These are phyloP conservation scores for Rutpela maculata DNA, from an alignment of 2,888 invertebrate genomes.

Conservation along the genomic window DNA sequence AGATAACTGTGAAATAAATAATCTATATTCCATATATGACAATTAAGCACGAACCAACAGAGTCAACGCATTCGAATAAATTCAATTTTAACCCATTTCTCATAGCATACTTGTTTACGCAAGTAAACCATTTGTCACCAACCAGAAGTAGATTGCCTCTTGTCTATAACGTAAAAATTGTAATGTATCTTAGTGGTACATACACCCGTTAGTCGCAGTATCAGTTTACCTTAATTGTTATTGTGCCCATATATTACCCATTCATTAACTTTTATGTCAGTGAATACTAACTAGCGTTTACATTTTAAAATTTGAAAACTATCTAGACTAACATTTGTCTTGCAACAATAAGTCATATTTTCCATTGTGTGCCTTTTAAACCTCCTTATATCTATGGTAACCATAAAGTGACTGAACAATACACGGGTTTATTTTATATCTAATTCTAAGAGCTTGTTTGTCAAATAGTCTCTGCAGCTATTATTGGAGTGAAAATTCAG, in stretches of 20 bases:
- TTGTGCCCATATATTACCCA: slow-evolving; percentile 50
- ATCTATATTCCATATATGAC: slow-evolving; percentile 21
- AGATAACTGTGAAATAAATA: not conserved
- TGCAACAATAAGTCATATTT: not conserved
- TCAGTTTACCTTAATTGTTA: slow-evolving; percentile 52
- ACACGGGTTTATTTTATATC: not conserved
- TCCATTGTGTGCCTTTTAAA: not conserved
- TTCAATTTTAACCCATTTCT: slow-evolving; percentile 17
- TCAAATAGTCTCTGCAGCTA: not conserved
- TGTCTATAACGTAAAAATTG: slow-evolving; percentile 46
- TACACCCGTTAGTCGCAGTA: slow-evolving; percentile 52
- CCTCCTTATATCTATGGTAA: not conserved
- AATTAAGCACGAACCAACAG: slow-evolving; percentile 15
- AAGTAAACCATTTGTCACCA: slow-evolving; percentile 44
- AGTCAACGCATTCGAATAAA: slow-evolving; percentile 10
- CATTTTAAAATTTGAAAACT: slow-evolving; percentile 2
- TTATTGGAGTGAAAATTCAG: not conserved
- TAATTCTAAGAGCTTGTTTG: not conserved
- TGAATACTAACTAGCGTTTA: slow-evolving; percentile 24
- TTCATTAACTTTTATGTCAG: slow-evolving; percentile 45
- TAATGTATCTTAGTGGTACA: slow-evolving; percentile 53
- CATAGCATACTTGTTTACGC: slow-evolving; percentile 13
- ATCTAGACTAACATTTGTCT: slow-evolving; percentile 1
- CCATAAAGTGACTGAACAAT: not conserved
- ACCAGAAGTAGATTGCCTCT: slow-evolving; percentile 47